Evolutionary conservation across 92 coral and sea anemone genomes (phyloP), one percentile per base, ranked within the genome.

Genomic region (Pocillopora grandis): DNA sequence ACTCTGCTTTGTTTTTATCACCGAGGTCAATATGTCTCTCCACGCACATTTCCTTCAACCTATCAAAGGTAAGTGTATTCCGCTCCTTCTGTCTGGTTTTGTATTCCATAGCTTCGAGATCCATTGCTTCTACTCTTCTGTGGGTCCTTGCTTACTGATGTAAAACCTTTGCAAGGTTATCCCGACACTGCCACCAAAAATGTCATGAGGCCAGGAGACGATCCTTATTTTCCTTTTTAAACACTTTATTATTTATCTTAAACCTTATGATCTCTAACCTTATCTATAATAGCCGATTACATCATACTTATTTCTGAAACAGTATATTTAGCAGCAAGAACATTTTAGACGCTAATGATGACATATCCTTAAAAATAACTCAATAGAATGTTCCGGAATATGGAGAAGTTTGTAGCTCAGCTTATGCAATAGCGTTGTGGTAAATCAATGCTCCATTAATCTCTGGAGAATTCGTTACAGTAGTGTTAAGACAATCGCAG

Each of bases 121-220:
- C 18, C 74, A 69, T 69, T 69, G 74, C 42, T 69, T 69, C 74
- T 69, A 35, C 33, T 69, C 52, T 52, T 20, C 74, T 69, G 74
- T 69, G 74, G 74, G 74, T 69, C 74, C 74, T 69, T 69, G 74
- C 74, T 69, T 69, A 69, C 48, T 69, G 74, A 69, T 48, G 74
- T 69, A 69, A 35, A 69, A 69, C 74, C 74, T 69, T 48, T 42
- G 74, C 42, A 27, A 69, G 74, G 49, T 69, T 16, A 69, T 69
- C 74, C 49, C 74, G 37, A 0, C 49, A 48, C 74, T 69, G 74
- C 74, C 74, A 21, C 8, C 74, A 69, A 69, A 69, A 69, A 42
- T 69, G 74, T 69, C 74, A 69, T 0, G 56, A 69, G 31, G 74
- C 18, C 12, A 69, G 18, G 74, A 69, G 74, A 6, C 21, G 74